phyloP scores from a whole-genome alignment of 2,797 vertebrate species.

The Varecia variegata region DNA sequence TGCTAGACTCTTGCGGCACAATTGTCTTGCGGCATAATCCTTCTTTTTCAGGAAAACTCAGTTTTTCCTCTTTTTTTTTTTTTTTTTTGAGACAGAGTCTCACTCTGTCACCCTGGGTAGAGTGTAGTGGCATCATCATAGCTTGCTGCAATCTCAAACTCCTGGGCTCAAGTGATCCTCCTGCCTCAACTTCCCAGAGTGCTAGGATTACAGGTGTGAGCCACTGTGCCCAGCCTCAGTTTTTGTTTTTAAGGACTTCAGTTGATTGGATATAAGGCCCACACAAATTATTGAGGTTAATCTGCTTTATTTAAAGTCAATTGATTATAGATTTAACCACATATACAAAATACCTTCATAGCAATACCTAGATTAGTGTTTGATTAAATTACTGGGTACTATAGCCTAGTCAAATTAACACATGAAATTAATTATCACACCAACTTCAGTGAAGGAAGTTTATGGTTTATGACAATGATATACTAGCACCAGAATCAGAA shows the following conservation, averaged over 20 bases:
- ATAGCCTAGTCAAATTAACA: neutral
- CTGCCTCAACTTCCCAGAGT: too few species aligned
- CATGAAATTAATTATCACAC: neutral
- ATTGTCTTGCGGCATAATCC: neutral
- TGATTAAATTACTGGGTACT: neutral
- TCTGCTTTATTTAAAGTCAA: neutral
- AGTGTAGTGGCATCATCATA: too few species aligned
- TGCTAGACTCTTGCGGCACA: neutral
- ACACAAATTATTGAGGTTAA: neutral
- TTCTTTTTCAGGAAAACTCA: neutral
- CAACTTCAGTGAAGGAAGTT: neutral
- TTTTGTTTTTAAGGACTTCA: conserved; percentile 14
- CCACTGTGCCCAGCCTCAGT: too few species aligned
- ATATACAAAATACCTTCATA: neutral
- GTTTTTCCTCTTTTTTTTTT: too few species aligned
- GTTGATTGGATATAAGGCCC: neutral
- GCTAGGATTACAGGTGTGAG: too few species aligned
- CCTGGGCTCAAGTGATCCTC: too few species aligned
- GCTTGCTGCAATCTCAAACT: too few species aligned
- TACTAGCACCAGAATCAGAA: neutral
- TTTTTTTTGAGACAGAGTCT: too few species aligned
- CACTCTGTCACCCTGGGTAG: too few species aligned
- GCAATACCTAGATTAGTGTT: neutral
- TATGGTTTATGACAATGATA: neutral
- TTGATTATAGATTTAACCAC: neutral